A percentile compares a stretch with the other conserved stretches of the same genome.
Evolutionary conservation across 2,888 invertebrate genomes (phyloP).

Genomic region (Adelphocoris suturalis): DNA sequence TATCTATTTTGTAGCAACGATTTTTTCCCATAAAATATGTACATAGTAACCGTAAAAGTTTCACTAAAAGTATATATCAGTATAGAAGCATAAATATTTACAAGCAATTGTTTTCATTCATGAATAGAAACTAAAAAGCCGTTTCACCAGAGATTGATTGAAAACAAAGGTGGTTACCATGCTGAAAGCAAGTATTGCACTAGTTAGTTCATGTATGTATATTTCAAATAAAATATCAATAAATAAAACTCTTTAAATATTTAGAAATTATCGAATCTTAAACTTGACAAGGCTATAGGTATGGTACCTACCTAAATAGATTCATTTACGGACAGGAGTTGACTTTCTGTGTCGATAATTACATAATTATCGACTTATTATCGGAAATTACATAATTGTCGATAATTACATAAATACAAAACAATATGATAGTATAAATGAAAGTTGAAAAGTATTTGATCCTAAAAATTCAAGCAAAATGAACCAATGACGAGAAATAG

Average conservation of each 20-base stretch:
- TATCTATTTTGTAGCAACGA: background rate
- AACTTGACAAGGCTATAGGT: no score
- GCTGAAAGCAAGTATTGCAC: conserved; percentile 3
- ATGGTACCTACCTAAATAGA: no score
- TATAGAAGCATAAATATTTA: conserved; percentile 51
- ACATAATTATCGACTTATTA: no score
- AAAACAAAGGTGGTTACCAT: background rate
- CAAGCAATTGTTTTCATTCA: background rate
- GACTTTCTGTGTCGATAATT: no score
- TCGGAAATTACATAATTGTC: no score
- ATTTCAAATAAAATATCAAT: no score
- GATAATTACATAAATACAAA: no score
- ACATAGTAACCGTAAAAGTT: conserved; percentile 38
- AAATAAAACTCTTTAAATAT: no score
- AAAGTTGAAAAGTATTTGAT: background rate
- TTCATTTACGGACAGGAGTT: no score
- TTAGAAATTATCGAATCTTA: no score
- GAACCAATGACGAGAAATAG: background rate
- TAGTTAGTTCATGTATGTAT: no score
- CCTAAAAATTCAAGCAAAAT: background rate
- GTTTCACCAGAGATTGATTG: conserved; percentile 36
- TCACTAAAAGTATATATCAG: background rate
- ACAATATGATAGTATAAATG: no score
- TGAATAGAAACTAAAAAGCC: conserved; percentile 6
- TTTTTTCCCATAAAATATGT: conserved; percentile 30